Evolutionary conservation across 2,797 vertebrate species (phyloP), one percentile per base, ranked within the genome.

Genomic region (Leptodactylus fallax): DNA sequence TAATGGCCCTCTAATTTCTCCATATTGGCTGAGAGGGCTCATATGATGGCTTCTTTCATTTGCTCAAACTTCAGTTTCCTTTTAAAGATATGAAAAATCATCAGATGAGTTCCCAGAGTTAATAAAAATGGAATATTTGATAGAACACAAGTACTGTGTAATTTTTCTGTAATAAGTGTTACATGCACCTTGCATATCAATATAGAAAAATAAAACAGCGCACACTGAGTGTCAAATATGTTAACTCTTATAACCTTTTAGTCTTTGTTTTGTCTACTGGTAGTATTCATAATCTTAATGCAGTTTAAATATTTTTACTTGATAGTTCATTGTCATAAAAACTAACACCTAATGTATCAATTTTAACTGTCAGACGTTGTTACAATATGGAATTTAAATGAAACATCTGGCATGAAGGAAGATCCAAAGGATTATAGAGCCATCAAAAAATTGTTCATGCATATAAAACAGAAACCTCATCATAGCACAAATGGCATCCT

Each of bases 401-500:
- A 12, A 72, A 47, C 69, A 72, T 72, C 69, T 72, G 69, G 27
- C 27, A 72, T 72, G 27, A 72, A 72, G 69, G 36, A 72, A 45
- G 27, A 72, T 45, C 27, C 8, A 16, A 72, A 72, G 36, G 67
- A 45, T 72, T 72, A 72, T 45, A 72, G 7, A 72, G 69, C 36
- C 16, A 72, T 72, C 69, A 72, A 45, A 72, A 72, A 19, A 45
- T 47, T 45, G 36, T 10, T 72, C 69, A 45, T 72, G 69, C 69
- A 72, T 45, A 72, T 16, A 72, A 72, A 72, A 72, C 36, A 72
- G 69, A 72, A 72, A 7, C 69, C 69, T 72, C 36, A 72, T 19
- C 69, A 72, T 47, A 3, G 36, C 17, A 13, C 8, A 47, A 72
- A 47, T 72, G 69, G 17, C 36, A 72, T 45, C 9, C 6, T 72